Percentiles rank a stretch among this genome's conserved stretches.
These are phyloP conservation scores for Circaetus gallicus DNA, from an alignment of 2,113 vertebrate species.

Conservation along the genomic window DNA sequence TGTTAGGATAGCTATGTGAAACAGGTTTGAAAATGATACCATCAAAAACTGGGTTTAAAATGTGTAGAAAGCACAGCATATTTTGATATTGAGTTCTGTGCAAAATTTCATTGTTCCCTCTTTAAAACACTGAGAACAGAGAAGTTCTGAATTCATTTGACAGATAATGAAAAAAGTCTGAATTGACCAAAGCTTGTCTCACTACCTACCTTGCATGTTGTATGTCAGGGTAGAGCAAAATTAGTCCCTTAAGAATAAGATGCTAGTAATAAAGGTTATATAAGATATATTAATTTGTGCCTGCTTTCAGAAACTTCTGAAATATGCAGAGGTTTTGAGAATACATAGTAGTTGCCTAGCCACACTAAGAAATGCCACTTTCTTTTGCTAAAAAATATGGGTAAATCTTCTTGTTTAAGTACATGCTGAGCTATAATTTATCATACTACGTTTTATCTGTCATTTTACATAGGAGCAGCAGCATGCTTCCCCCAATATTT, in stretches of 20 bases:
- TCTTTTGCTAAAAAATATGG: background rate
- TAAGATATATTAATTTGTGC: background rate
- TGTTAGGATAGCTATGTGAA: background rate
- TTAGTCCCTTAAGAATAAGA: background rate
- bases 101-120: background rate
- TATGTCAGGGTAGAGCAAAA: background rate
- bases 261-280: background rate
- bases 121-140: background rate
- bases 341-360: background rate
- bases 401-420: background rate
- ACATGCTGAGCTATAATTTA: background rate
- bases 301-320: background rate
- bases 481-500: background rate
- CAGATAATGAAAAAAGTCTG: background rate
- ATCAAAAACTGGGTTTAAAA: background rate
- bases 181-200: background rate
- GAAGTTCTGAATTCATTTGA: background rate
- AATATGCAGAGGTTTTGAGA: background rate
- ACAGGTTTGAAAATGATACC: background rate
- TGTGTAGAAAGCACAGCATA: background rate
- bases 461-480: background rate
- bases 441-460: background rate
- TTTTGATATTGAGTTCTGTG: background rate
- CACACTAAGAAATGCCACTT: background rate
- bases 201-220: background rate